Conservation (phyloP, 2,888 invertebrate species). For the Pilophorus perplexus region DNA sequence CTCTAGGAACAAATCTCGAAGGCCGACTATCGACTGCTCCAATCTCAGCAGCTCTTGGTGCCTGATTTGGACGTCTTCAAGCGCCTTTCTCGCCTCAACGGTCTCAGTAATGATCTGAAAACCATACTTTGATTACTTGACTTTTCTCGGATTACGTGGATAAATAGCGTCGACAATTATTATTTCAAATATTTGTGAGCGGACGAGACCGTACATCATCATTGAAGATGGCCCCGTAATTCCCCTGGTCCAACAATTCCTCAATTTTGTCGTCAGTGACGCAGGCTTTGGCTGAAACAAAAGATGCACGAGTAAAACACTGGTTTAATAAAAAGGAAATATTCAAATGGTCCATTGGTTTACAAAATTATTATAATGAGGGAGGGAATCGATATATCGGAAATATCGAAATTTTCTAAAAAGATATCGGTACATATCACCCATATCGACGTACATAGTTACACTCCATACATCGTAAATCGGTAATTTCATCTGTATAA, state of each 20-base stretch:
- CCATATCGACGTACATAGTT: too few relatives aligned
- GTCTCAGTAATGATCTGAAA: conserved; percentile 75
- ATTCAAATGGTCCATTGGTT: too few relatives aligned
- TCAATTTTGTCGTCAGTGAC: conserved; percentile 50
- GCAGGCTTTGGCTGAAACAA: conserved; percentile 50
- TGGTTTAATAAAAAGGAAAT: too few relatives aligned
- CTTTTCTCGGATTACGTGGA: not conserved
- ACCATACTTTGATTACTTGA: too few relatives aligned
- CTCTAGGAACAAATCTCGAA: conserved; percentile 79
- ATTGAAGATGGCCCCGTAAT: conserved; percentile 50
- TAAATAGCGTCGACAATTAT: not conserved
- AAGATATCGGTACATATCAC: too few relatives aligned
- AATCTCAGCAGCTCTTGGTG: conserved; percentile 78
- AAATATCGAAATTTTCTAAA: too few relatives aligned
- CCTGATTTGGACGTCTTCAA: conserved; percentile 77
- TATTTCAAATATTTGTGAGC: not conserved
- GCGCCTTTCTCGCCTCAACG: conserved; percentile 65
- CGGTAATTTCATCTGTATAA: too few relatives aligned
- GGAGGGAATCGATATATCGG: too few relatives aligned
- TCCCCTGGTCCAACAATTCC: conserved; percentile 50
- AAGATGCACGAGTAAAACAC: too few relatives aligned
- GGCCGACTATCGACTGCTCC: conserved; percentile 73
- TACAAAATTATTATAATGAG: too few relatives aligned
- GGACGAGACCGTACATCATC: conserved; percentile 49
- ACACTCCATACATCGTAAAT: too few relatives aligned